Evolutionary conservation across 53 echinoderm and acorn worm species (phyloP).

Genomic region (Patiria pectinifera): DNA sequence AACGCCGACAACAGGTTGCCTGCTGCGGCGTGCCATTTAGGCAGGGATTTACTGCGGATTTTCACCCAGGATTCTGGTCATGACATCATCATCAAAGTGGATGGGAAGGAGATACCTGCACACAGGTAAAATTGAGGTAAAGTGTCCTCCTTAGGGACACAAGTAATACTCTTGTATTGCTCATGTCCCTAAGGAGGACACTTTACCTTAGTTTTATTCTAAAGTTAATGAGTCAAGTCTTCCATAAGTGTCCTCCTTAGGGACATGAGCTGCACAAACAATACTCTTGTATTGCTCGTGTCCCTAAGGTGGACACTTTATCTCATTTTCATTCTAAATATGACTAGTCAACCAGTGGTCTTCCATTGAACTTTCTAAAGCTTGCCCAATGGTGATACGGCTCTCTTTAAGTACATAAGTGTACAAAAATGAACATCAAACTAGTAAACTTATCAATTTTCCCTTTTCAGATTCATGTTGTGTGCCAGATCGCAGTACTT

Average conservation of each 20-base stretch:
- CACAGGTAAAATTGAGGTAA: constrained; percentile 67
- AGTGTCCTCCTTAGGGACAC: too few relatives aligned
- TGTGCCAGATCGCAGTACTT: constrained; percentile 83
- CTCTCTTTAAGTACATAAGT: too few relatives aligned
- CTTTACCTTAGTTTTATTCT: too few relatives aligned
- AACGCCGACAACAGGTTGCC: neutral
- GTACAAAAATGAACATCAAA: neutral
- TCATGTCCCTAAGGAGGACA: neutral
- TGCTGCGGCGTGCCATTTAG: constrained; percentile 46
- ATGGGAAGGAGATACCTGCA: constrained; percentile 69
- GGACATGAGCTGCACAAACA: too few relatives aligned
- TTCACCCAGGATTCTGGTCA: constrained; percentile 40
- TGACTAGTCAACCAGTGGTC: too few relatives aligned
- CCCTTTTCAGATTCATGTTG: constrained; percentile 76
- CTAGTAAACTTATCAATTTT: neutral
- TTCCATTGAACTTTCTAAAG: too few relatives aligned
- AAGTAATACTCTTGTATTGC: neutral
- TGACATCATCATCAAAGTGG: constrained; percentile 69
- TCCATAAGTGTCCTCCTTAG: too few relatives aligned
- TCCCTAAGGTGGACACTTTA: neutral
- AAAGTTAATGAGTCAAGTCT: too few relatives aligned
- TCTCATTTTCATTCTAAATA: too few relatives aligned
- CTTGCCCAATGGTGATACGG: too few relatives aligned
- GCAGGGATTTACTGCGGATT: constrained; percentile 54
- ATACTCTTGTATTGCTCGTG: neutral